Percentiles rank a stretch among this genome's conserved stretches.
Conservation (phyloP, 2,888 invertebrate genomes). For the Catonia carolina region DNA sequence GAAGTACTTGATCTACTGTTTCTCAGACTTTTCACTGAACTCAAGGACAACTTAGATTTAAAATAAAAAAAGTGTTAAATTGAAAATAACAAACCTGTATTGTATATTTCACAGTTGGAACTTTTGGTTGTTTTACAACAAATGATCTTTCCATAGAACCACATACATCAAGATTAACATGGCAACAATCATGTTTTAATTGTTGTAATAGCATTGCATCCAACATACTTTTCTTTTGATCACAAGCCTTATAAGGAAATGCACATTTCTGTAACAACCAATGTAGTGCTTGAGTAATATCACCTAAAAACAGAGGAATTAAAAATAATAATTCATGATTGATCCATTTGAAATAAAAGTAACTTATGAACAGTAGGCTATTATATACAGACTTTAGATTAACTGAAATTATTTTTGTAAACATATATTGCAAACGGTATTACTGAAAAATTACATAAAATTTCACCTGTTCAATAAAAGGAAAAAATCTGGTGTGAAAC, state of each 20-base stretch:
- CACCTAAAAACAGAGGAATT: slow-evolving; percentile 54
- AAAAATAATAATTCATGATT: slow-evolving; percentile 59
- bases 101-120: slow-evolving; percentile 62
- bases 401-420: not conserved
- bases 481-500: too few relatives aligned
- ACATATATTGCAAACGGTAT: too few relatives aligned
- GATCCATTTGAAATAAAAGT: not conserved
- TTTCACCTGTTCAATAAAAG: too few relatives aligned
- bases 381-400: not conserved
- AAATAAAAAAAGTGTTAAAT: too few relatives aligned
- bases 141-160: slow-evolving; percentile 82
- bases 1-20: too few relatives aligned
- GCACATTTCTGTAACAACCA: slow-evolving; percentile 85
- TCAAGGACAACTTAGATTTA: too few relatives aligned
- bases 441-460: too few relatives aligned
- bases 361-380: not conserved
- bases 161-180: slow-evolving; percentile 83
- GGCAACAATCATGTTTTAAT: slow-evolving; percentile 84
- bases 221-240: slow-evolving; percentile 57
- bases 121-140: slow-evolving; percentile 62
- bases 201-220: slow-evolving; percentile 75
- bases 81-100: slow-evolving; percentile 50
- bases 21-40: too few relatives aligned
- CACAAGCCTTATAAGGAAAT: slow-evolving; percentile 81
- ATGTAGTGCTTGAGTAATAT: slow-evolving; percentile 82